phyloP scores from a whole-genome alignment of 2,113 vertebrate species.

The Lamprologus sp. region DNA sequence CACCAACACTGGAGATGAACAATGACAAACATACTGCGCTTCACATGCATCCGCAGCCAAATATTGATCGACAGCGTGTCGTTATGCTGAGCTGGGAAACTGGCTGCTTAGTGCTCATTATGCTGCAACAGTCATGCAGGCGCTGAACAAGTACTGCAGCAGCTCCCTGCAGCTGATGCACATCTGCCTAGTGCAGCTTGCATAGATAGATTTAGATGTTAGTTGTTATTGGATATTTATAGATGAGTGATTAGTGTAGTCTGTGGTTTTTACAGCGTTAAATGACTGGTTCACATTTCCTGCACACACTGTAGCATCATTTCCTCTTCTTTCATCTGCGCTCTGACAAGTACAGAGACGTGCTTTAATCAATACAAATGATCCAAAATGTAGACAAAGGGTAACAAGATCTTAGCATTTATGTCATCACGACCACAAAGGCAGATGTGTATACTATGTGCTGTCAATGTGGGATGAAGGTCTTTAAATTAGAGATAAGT shows the following conservation, averaged over 20 bases:
- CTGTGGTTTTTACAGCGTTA: not conserved
- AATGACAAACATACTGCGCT: not conserved
- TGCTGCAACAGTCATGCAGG: not conserved
- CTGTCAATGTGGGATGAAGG: not conserved
- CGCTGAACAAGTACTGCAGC: not conserved
- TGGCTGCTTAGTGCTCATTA: not conserved
- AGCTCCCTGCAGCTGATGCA: not conserved
- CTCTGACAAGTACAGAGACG: not conserved
- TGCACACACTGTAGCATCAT: not conserved
- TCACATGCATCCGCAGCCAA: not conserved
- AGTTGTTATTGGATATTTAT: not conserved
- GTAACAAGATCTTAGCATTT: not conserved
- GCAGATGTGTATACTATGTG: not conserved
- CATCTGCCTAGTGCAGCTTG: not conserved
- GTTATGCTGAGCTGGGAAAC: not conserved
- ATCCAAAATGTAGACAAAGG: not conserved
- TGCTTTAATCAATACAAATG: not conserved
- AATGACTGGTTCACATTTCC: not conserved
- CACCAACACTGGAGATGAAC: not conserved
- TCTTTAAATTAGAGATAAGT: not conserved
- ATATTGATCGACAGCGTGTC: constrained; percentile 8
- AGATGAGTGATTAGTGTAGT: not conserved
- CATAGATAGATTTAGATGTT: not conserved
- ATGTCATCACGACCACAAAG: not conserved
- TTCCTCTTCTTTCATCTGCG: not conserved